Evolutionary conservation across 2,888 invertebrate species (phyloP).

Genomic region (Sabatieria punctata): DNA sequence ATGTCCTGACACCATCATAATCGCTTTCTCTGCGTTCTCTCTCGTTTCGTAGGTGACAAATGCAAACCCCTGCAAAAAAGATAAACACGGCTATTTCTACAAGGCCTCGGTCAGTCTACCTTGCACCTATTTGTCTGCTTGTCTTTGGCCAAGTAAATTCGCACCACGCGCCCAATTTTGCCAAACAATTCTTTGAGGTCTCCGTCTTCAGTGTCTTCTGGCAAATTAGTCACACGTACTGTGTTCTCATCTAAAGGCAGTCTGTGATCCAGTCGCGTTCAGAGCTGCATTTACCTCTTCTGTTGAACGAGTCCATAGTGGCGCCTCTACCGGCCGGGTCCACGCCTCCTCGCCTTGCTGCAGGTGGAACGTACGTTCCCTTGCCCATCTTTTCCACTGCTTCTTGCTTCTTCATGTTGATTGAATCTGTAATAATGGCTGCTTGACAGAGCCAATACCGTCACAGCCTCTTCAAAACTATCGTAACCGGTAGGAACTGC

Average conservation of each 20-base stretch:
- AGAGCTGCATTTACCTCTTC: slow-evolving; percentile 24
- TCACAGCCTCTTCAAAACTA: no score
- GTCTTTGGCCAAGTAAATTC: slow-evolving; percentile 88
- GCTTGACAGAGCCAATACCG: no score
- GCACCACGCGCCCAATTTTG: slow-evolving; percentile 54
- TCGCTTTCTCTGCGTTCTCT: slow-evolving; percentile 78
- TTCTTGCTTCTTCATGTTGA: slow-evolving; percentile 4
- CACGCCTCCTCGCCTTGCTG: not conserved
- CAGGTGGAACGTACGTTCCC: no score
- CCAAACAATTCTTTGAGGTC: slow-evolving; percentile 90
- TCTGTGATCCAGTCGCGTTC: not conserved
- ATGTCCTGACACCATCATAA: slow-evolving; percentile 67
- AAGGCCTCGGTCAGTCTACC: slow-evolving; percentile 18
- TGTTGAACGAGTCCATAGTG: slow-evolving; percentile 37
- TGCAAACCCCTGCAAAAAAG: slow-evolving; percentile 74
- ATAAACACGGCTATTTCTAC: no score
- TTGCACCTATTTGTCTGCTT: slow-evolving; percentile 41
- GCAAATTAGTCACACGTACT: slow-evolving; percentile 87
- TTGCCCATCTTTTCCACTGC: not conserved
- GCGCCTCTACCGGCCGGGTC: not conserved
- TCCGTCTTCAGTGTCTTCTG: slow-evolving; percentile 75
- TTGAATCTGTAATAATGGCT: no score
- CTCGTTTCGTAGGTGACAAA: slow-evolving; percentile 87
- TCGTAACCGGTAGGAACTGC: no score
- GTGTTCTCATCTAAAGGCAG: slow-evolving; percentile 46